phyloP scores from a whole-genome alignment of 2,888 invertebrate species.

The Mycalesis mineus region DNA sequence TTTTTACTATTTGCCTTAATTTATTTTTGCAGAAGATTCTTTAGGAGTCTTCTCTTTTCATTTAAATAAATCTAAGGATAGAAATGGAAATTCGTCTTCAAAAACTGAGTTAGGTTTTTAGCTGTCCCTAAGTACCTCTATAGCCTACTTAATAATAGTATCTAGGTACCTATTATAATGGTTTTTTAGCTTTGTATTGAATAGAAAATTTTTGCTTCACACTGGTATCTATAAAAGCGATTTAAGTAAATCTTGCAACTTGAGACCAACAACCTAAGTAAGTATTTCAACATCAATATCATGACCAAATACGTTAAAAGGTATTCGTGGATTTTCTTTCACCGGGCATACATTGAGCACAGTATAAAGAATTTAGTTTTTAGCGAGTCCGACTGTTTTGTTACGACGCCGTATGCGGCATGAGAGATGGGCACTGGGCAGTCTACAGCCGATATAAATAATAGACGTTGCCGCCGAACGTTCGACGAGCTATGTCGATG shows the following conservation, averaged over 20 bases:
- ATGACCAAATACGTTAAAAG: conserved; percentile 43
- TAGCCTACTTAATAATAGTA: too few relatives aligned
- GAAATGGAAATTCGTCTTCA: too few relatives aligned
- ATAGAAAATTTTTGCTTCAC: background rate
- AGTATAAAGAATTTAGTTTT: conserved; percentile 56
- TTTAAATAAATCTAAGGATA: too few relatives aligned
- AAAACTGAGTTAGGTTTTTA: too few relatives aligned
- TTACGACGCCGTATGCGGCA: conserved; percentile 48
- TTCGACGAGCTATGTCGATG: conserved; percentile 43
- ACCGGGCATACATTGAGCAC: conserved; percentile 45
- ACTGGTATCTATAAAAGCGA: conserved; percentile 11
- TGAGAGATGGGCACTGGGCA: conserved; percentile 47
- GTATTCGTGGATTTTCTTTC: conserved; percentile 52
- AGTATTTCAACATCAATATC: conserved; percentile 48
- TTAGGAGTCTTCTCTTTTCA: too few relatives aligned
- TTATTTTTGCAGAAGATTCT: too few relatives aligned
- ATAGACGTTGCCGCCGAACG: conserved; percentile 50
- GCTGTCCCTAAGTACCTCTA: too few relatives aligned
- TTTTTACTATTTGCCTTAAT: too few relatives aligned
- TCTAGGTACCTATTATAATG: conserved; percentile 12
- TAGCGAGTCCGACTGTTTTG: conserved; percentile 49
- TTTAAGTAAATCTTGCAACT: conserved; percentile 49
- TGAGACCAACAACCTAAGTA: conserved; percentile 46
- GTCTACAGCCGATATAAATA: conserved; percentile 56
- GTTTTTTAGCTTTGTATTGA: background rate